A percentile compares a stretch with the other conserved stretches of the same genome.
phyloP scores from a whole-genome alignment of 2,797 vertebrate genomes.

The Leptatherina wallacei region DNA sequence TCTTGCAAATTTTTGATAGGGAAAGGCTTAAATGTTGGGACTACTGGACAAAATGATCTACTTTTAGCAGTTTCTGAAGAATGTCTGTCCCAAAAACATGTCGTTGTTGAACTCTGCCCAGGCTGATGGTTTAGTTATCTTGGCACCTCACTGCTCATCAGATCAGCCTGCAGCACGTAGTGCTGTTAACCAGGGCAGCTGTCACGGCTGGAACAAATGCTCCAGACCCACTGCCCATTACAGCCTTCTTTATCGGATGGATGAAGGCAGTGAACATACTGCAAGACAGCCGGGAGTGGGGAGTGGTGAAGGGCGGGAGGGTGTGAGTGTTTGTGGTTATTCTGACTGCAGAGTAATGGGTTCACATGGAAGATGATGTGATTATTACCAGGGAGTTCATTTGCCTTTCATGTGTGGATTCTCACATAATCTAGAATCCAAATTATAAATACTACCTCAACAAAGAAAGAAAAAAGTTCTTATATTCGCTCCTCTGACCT shows the following conservation, averaged over 20 bases:
- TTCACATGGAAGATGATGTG: conserved; percentile 44
- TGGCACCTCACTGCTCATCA: conserved; percentile 49
- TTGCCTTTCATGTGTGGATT: conserved; percentile 23
- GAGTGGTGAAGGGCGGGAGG: conserved; percentile 37
- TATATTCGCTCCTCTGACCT: conserved; percentile 35
- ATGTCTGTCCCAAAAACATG: conserved; percentile 19
- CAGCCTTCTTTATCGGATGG: conserved; percentile 50
- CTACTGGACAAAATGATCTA: not conserved
- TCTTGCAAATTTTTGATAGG: not conserved
- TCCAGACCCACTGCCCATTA: conserved; percentile 49
- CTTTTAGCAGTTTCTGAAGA: conserved; percentile 3
- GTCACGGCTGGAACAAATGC: conserved; percentile 58
- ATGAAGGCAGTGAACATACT: conserved; percentile 54
- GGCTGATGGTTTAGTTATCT: conserved; percentile 47
- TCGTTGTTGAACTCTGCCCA: conserved; percentile 38
- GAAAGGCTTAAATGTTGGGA: not conserved
- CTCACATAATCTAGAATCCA: not conserved
- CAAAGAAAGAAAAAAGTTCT: conserved; percentile 1
- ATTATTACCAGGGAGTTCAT: conserved; percentile 35
- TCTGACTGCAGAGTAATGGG: conserved; percentile 58
- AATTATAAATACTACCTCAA: not conserved
- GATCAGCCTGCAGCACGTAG: conserved; percentile 53
- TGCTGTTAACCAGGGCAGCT: conserved; percentile 71
- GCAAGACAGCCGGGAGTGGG: conserved; percentile 47
- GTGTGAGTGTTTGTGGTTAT: conserved; percentile 41